Base-by-base conservation (phyloP, 2,888 invertebrate species). In the Melinaea menophilus region DNA sequence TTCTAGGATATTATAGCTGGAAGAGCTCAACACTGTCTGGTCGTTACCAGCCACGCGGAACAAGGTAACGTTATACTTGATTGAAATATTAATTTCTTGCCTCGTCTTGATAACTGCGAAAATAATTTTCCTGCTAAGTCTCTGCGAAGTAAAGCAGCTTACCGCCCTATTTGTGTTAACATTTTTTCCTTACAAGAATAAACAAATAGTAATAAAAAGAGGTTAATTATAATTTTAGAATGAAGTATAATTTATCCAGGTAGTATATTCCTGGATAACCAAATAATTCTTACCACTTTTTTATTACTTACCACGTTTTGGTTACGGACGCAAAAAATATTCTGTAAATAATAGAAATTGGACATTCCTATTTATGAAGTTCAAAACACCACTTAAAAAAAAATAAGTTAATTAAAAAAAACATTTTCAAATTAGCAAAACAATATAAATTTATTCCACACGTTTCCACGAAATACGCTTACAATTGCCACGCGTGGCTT, bases 81-180 rank as follows among this genome's bases (percentile, higher is more conserved):
- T 84, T 84, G 82, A 86, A 86, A 86, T 86, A 85, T 86, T 85
- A 85, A 86, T 84, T 81, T 80, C 73, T 72, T 75, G 73, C 63
- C 65, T 62, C 69, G 67, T 64, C 70, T 68, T 75, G 73, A 73
- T 74, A 74, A 75, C 72, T 60, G 70, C 66, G 63, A 69, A 70
- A 71, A 72, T 72, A 69, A 70, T 69, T 68, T 71, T 66, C 69
- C 69, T 66, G 56, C 64, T 69, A 67, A 69, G 66, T 71, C 65
- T 63, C 62, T 63, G 60, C 63, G 62, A 55, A 65, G 64, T 62
- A 70, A 71, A 65, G 59, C 60, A 65, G 63, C 63, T 71, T 65
- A 58, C 63, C 61, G 59, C 61, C 35, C 34, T 61, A 58, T 63
- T 65, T 61, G 35, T 63, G 59, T 63, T 58, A 22, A 45, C 59